These are phyloP conservation scores for Balearica regulorum DNA, from an alignment of 2,797 vertebrate genomes.

Conservation along the genomic window DNA sequence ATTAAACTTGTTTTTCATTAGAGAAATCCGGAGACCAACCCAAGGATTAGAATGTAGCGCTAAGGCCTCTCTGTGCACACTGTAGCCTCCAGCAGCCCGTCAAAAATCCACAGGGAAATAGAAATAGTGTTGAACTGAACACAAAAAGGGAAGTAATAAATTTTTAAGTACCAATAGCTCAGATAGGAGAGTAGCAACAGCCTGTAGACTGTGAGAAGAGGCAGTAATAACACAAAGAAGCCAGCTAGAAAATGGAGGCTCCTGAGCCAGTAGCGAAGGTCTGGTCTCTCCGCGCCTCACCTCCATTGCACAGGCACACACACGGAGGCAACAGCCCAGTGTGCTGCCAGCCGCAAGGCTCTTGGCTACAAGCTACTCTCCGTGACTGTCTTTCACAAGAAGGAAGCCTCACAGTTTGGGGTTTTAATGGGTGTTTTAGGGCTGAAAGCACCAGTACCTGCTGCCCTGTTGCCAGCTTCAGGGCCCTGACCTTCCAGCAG, in stretches of 20 bases:
- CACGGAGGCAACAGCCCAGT: not conserved
- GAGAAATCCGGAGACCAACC: not conserved
- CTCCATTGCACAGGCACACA: not conserved
- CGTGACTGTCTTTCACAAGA: too few species aligned
- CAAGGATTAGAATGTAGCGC: not conserved
- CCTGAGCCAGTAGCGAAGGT: not conserved
- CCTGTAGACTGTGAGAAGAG: not conserved
- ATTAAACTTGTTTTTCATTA: not conserved
- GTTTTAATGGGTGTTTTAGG: not conserved
- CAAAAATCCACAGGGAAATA: not conserved
- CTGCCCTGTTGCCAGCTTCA: not conserved
- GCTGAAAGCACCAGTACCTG: not conserved
- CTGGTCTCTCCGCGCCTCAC: not conserved
- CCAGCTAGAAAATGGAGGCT: not conserved
- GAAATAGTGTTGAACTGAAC: not conserved
- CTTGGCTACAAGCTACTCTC: not conserved
- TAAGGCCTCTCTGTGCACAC: not conserved
- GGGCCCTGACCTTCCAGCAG: not conserved
- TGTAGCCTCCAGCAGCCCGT: not conserved
- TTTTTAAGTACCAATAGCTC: not conserved
- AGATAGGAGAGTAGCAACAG: not conserved
- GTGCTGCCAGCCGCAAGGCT: not conserved
- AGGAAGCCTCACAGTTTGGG: not conserved
- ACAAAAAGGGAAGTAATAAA: not conserved
- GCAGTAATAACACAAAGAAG: not conserved